Base-by-base conservation (phyloP, 2,113 vertebrate genomes). In the Procapra przewalskii region DNA sequence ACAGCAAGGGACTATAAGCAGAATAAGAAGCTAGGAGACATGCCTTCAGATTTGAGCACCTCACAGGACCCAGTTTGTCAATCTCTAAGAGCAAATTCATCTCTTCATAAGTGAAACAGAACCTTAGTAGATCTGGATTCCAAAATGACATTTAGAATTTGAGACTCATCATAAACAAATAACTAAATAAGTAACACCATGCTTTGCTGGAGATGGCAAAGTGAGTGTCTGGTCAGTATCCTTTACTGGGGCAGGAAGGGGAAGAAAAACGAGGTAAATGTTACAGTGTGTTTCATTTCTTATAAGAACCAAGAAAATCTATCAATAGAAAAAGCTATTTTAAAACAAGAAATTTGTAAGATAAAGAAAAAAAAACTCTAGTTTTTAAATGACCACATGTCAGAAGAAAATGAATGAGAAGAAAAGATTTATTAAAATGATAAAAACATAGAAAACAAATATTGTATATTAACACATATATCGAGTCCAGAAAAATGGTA, bases 1-100 rank as follows among this genome's bases (percentile, higher is more conserved):
- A 29, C 54, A 45, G 23, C 6, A 10, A 71, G 50, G 14, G 88
- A 55, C 40, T 40, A 4, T 6, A 75, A 52, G 43, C 40, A 75
- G 60, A 80, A 15, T 1, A 43, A 16, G 19, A 25, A 25, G 23
- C 25, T 10, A 12, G 57, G 31, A 57, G n/a, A 64, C 71, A 43
- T 1, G 0, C 1, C 14, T 17, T 31, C 7, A 0, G 31, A 13
- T 8, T 6, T 10, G 17, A 40, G 2, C 2, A 7, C 36, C 21
- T 62, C 21, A 21, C 3, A 36, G 21, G 31, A 33, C 14, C 40
- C 25, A 11, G 11, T 45, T 33, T 36, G 55, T 31, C 33, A 11
- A 0, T 6, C 25, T 54, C 55, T 12, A 60, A 83, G 55, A 79
- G 10, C 13, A 2, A 94, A 77, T 27, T 14, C 25, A 79, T 6